A percentile compares a stretch with the other conserved stretches of the same genome.
phyloP scores from a whole-genome alignment of 2,888 invertebrate species.

The Caenorhabditis panamensis region DNA sequence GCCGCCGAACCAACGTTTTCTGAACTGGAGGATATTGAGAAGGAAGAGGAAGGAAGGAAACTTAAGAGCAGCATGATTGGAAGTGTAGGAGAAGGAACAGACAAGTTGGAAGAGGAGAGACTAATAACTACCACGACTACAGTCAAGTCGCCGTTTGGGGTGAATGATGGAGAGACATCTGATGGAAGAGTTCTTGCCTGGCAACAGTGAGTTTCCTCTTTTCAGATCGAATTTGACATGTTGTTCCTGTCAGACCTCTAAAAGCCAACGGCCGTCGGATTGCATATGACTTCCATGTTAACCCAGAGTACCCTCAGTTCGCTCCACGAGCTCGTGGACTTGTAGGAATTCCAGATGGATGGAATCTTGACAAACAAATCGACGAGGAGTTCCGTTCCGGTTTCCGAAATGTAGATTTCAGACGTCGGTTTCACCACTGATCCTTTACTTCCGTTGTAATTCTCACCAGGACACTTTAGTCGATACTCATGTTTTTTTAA shows the following conservation, averaged over 20 bases:
- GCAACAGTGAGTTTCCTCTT: constrained; percentile 5
- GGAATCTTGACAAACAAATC: constrained; percentile 58
- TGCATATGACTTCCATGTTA: constrained; percentile 52
- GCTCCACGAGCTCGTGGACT: constrained; percentile 64
- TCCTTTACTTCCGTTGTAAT: not conserved
- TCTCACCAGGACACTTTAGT: not conserved
- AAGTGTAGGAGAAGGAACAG: constrained; percentile 22
- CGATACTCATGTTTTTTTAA: constrained; percentile 34
- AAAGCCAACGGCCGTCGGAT: constrained; percentile 22
- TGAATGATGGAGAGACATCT: constrained; percentile 30
- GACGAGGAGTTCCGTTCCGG: constrained; percentile 60
- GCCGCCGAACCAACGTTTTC: constrained; percentile 45
- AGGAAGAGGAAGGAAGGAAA: not conserved
- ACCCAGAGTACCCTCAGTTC: constrained; percentile 50
- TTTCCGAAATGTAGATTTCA: constrained; percentile 43
- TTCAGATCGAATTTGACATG: not conserved
- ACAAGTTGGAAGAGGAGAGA: constrained; percentile 23
- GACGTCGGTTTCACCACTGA: constrained; percentile 16
- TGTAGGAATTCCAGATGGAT: constrained; percentile 64
- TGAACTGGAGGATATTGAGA: constrained; percentile 38
- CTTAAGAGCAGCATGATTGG: constrained; percentile 48
- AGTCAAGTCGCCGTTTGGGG: constrained; percentile 1
- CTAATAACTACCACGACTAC: constrained; percentile 2
- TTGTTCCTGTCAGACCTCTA: constrained; percentile 46
- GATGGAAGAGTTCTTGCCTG: constrained; percentile 1